These are phyloP conservation scores for Macrophya annulata DNA, from an alignment of 2,888 invertebrate genomes.

Conservation along the genomic window DNA sequence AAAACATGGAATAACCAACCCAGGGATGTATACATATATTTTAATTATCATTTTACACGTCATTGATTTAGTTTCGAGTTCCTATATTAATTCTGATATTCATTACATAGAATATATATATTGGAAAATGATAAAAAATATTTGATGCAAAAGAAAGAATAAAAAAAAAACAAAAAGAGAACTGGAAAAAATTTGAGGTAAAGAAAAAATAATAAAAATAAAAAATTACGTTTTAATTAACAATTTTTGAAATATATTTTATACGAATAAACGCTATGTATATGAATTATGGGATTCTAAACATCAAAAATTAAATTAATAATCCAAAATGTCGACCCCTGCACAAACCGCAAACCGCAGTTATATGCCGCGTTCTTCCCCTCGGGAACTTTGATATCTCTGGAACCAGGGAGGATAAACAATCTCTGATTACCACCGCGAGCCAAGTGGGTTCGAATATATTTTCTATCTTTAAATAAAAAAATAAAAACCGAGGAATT, in stretches of 20 bases:
- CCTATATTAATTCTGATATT: background rate
- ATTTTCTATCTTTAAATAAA: background rate
- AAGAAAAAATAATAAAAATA: too few species aligned
- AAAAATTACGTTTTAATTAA: background rate
- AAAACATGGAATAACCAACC: background rate
- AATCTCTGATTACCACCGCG: background rate
- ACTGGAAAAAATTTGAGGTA: too few species aligned
- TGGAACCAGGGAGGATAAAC: conserved; percentile 4
- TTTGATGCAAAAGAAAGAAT: too few species aligned
- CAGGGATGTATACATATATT: background rate
- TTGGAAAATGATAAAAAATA: too few species aligned
- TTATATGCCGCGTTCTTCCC: background rate
- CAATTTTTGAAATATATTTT: background rate
- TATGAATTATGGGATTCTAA: background rate
- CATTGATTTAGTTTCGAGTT: background rate
- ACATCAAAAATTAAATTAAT: background rate
- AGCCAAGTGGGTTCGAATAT: background rate
- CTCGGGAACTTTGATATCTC: conserved; percentile 6
- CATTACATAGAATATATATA: too few species aligned
- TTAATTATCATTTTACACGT: background rate
- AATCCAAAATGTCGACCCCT: background rate
- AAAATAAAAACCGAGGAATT: background rate
- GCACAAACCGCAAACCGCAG: background rate
- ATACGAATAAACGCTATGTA: background rate
- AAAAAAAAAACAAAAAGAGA: too few species aligned